Base-by-base conservation (phyloP, 1,140 invertebrate species). In the Lutraria rhynchaena region DNA sequence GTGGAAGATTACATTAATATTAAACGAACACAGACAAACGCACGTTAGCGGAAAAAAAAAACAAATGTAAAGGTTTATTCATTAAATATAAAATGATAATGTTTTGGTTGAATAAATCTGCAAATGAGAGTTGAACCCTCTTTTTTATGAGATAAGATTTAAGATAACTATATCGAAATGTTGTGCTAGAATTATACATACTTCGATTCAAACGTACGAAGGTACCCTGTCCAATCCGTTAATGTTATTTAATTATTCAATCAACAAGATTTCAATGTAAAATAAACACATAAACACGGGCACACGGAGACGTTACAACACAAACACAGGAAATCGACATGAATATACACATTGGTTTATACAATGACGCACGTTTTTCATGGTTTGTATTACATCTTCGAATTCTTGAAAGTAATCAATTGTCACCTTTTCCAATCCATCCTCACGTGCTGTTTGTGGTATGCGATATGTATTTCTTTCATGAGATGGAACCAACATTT, bases 401-500 rank as follows among this genome's bases (percentile, higher is more conserved):
- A 41, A 41, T 41, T 41, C 37, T 41, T 41, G 37, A 41, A 41
- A 41, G 37, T 41, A 41, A 41, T 41, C 37, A 41, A 41, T 19
- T 19, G 4, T 55, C 51, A 55, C 51, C 51, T 55, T 55, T 55
- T 55, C 51, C 17, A 55, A 55, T 55, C 24, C 51, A 55, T 55
- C 51, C 5, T 19, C 17, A 5, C 19, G 17, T 55, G 24, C 4
- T 7, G 5, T 19, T 5, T 55, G 17, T 5, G 41, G 63, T 31
- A 3, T 49, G 11, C 63, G n/a, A 31, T 67, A 24, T 22, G 63
- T 67, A 31, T 67, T 67, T 31, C 55, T 61, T 31, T 49, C 17
- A 19, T 61, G 19, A n/a, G 53, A 0, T 22, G 73, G 58, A 27
- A 49, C 31, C 41, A 75, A 41, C 73, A 75, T 75, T 35, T 63